Percentiles rank a stretch among this genome's conserved stretches.
These are phyloP conservation scores for Papilio elwesi DNA, from an alignment of 2,888 invertebrate species.

Conservation along the genomic window DNA sequence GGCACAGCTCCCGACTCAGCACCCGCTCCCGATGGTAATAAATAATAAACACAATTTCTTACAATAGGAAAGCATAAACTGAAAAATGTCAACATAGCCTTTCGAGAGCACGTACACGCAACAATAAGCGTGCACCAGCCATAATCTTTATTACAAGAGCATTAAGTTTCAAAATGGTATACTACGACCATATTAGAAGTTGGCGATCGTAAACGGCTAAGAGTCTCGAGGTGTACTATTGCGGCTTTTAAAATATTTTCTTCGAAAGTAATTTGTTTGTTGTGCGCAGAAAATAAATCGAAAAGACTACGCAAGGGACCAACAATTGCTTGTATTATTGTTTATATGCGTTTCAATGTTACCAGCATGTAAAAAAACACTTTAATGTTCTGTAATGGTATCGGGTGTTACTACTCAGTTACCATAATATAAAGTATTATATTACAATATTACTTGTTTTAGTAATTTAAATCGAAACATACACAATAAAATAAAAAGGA, in stretches of 20 bases:
- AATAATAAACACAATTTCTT: slow-evolving; percentile 57
- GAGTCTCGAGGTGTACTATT: slow-evolving; percentile 50
- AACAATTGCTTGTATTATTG: slow-evolving; percentile 31
- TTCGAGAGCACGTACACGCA: slow-evolving; percentile 47
- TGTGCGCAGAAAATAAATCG: slow-evolving; percentile 45
- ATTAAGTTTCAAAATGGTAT: slow-evolving; percentile 17
- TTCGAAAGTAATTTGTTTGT: slow-evolving; percentile 63
- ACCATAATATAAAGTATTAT: background rate
- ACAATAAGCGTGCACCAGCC: slow-evolving; percentile 9
- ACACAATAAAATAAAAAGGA: background rate
- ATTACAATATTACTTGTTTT: slow-evolving; percentile 2
- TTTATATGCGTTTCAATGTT: slow-evolving; percentile 28
- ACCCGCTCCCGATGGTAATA: slow-evolving; percentile 45
- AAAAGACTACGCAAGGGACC: slow-evolving; percentile 25
- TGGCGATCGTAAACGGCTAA: slow-evolving; percentile 46
- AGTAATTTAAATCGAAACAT: slow-evolving; percentile 7
- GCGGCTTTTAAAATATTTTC: slow-evolving; percentile 60
- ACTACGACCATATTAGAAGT: background rate
- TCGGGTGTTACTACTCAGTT: background rate
- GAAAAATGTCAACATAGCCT: slow-evolving; percentile 66
- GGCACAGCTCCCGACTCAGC: slow-evolving; percentile 36
- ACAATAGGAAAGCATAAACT: slow-evolving; percentile 70
- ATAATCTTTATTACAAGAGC: slow-evolving; percentile 24
- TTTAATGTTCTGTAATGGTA: slow-evolving; percentile 18
- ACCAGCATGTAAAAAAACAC: slow-evolving; percentile 17